Base-by-base conservation (phyloP, 1,140 invertebrate species). In the Cotesia chilonis region DNA sequence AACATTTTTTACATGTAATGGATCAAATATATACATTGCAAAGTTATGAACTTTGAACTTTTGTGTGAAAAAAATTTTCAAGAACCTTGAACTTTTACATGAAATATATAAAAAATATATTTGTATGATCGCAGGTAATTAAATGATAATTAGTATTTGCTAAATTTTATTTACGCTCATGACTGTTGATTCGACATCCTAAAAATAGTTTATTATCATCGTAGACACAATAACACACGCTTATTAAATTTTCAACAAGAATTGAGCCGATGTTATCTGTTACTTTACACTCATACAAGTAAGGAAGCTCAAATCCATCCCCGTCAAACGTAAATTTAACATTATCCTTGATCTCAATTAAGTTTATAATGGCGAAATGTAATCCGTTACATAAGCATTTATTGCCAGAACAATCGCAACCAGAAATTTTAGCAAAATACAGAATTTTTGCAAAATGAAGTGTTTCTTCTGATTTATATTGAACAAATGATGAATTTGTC, bases 221-320 rank as follows among this genome's bases (percentile, higher is more conserved):
- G 38, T 41, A 66, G 41, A 66, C 14, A 51, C 64, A 51, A 20
- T 38, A 66, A 66, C 64, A 66, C 5, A 66, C 64, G 41, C 38
- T 66, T n/a, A 47, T 17, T 47, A 47, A 66, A 47, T 66, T 66
- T 51, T 47, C 38, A 66, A 66, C 37, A 20, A 38, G 41, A 66
- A 66, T 66, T 41, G n/a, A 38, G 36, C 14, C 12, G n/a, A 20
- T 47, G n/a, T 66, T 51, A 47, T 66, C 64, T 20, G n/a, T 38
- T 51, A 66, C 1, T 51, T 66, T 20, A 66, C 64, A 66, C 41
- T 66, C 64, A 66, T 66, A 66, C n/a, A 66, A 66, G 64, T 66
- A 51, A 12, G 38, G 17, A 66, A 66, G 36, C 14, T 51, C 0
- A 51, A 66, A n/a, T 51, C 14, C 64, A 51, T 38, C 4, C 4